Percentiles rank a stretch among this genome's conserved stretches.
phyloP scores from a whole-genome alignment of 2,113 vertebrate species.

The Aldabrachelys gigantea region DNA sequence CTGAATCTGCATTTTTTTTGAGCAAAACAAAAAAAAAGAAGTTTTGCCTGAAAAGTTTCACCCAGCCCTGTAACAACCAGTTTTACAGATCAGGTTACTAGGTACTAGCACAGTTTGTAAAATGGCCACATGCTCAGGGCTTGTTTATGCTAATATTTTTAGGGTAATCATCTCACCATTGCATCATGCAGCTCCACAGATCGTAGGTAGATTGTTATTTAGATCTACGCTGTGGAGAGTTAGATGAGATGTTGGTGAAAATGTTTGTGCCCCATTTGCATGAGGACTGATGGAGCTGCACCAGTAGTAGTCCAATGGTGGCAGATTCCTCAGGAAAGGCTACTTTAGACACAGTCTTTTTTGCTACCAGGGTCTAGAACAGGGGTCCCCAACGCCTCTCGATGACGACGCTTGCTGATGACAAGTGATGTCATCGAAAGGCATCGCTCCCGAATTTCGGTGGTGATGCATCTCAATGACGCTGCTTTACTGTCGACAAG shows the following conservation, averaged over 20 bases:
- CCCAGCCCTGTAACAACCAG: no score
- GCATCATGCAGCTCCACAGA: neutral
- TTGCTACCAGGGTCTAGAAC: neutral
- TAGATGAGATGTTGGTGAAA: neutral
- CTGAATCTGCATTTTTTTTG: no score
- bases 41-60: no score
- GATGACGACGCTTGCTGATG: no score
- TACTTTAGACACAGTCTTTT: neutral
- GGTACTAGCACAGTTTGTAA: neutral
- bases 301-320: neutral
- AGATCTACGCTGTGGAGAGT: neutral
- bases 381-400: no score
- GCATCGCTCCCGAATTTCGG: no score
- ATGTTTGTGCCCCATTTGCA: neutral
- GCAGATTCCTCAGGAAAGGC: neutral
- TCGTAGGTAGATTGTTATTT: neutral
- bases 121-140: neutral
- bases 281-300: neutral
- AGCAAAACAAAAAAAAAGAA: no score
- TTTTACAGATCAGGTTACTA: neutral
- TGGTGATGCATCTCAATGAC: no score
- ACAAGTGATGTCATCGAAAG: no score
- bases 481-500: no score
- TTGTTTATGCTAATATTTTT: neutral
- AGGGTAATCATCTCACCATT: neutral